Evolutionary conservation across 2,113 vertebrate species (phyloP), one percentile per base, ranked within the genome.

Genomic region (Campylomormyrus tamandua): DNA sequence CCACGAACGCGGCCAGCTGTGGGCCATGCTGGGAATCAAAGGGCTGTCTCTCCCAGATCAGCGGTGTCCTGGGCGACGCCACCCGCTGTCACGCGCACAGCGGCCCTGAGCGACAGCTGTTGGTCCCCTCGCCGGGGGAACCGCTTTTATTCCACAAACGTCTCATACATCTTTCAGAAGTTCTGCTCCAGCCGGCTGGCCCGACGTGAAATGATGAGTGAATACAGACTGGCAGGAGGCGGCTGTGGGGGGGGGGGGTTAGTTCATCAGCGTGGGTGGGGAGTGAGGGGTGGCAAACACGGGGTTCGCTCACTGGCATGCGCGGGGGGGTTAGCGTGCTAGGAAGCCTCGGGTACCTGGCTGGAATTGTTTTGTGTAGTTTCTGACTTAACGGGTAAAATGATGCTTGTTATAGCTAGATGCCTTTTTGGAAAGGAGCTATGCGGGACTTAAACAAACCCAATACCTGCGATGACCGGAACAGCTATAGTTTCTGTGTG

Each of bases 71-170:
- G 62, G 56, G 35, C 17, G 53, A 45, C 24, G 45, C 62, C 21
- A 49, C 87, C 17, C 31, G 31, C 35, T 58, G 87, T 45, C 13
- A n/a, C 53, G 19, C 52, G 31, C 39, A 8, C 53, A 31, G 53
- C 45, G 15, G 42, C 58, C 58, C 15, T 90, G 83, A 90, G 56
- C 48, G 42, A 74, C 89, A 90, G 89, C 89, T 70, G 53, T 86
- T 87, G 53, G 17, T 52, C 48, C 13, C n/a, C 24, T 50, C 84
- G n/a, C 56, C 13, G 2, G 45, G 89, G 84, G 74, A 7, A 0
- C 52, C 21, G 52, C 52, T 83, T 84, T 46, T 77, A 13, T 84
- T 84, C 27, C 85, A 87, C 85, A 58, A 50, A 17, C 39, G 35
- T 2, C 86, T 80, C 87, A 31, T 88, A 42, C 27, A 88, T 62